A percentile compares a stretch with the other conserved stretches of the same genome.
phyloP scores from a whole-genome alignment of 2,113 vertebrate species.

The Carassius carassius region DNA sequence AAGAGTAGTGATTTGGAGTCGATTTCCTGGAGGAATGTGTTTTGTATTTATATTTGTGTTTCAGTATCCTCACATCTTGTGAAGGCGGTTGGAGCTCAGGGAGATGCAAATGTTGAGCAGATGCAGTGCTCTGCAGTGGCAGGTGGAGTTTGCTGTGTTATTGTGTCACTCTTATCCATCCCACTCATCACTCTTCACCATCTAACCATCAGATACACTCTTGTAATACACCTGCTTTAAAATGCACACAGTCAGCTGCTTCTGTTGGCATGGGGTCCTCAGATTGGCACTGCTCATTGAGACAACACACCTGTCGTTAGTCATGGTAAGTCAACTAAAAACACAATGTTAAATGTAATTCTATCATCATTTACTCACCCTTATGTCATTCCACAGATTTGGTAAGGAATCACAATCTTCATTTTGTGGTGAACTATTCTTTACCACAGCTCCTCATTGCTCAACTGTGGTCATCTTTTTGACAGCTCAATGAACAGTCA shows the following conservation, averaged over 20 bases:
- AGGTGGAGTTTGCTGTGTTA: constrained; percentile 35
- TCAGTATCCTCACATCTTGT: constrained; percentile 16
- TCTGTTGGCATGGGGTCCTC: constrained; percentile 20
- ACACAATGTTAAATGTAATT: background rate
- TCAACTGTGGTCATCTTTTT: background rate
- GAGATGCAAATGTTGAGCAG: constrained; percentile 55
- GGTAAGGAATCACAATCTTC: too few relatives aligned
- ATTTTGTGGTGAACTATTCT: too few relatives aligned
- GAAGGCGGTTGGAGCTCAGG: constrained; percentile 40
- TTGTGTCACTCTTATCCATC: constrained; percentile 36
- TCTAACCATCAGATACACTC: constrained; percentile 31
- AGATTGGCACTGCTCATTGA: constrained; percentile 40
- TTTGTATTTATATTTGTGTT: background rate
- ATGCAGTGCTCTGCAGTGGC: constrained; percentile 45
- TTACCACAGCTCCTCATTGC: background rate
- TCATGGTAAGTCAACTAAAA: background rate
- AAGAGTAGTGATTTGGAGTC: constrained; percentile 1
- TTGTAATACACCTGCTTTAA: constrained; percentile 16
- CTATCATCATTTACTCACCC: too few relatives aligned
- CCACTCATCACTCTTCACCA: constrained; percentile 25
- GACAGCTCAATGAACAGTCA: background rate
- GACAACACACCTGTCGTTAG: background rate
- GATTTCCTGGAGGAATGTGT: constrained; percentile 17
- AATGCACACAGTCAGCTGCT: constrained; percentile 1
- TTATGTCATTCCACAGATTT: too few relatives aligned